These are phyloP conservation scores for Oscheius sp. DNA, from an alignment of 2,888 invertebrate genomes.

Conservation along the genomic window DNA sequence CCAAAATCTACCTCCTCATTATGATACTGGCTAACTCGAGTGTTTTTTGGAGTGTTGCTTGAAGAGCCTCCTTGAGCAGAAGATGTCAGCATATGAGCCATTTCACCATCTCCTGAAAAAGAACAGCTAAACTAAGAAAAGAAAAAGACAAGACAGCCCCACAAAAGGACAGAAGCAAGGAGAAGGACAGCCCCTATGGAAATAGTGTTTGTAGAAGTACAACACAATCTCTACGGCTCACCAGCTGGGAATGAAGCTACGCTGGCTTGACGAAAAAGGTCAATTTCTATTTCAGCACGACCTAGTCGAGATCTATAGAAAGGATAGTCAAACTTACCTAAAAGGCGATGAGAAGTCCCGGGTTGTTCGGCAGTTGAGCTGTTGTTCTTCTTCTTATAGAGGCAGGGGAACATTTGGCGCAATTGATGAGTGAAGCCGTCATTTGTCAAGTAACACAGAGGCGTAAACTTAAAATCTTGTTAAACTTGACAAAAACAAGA, in stretches of 20 bases:
- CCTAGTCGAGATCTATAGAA: background rate
- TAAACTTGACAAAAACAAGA: background rate
- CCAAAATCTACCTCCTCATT: background rate
- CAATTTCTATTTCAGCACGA: background rate
- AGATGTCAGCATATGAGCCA: background rate
- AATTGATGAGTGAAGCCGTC: slow-evolving; percentile 28
- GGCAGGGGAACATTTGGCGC: slow-evolving; percentile 13
- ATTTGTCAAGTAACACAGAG: slow-evolving; percentile 29
- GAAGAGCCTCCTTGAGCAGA: background rate
- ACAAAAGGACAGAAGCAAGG: no score
- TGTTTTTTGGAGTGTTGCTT: background rate
- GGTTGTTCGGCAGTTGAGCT: background rate
- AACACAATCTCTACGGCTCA: background rate
- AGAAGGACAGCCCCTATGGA: background rate
- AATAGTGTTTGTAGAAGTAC: background rate
- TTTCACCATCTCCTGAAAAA: background rate
- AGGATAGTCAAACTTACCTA: background rate
- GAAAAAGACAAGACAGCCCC: background rate
- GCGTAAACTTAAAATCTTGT: slow-evolving; percentile 17
- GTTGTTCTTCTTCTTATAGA: slow-evolving; percentile 10
- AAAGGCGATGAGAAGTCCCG: slow-evolving; percentile 6
- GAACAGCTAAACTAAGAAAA: background rate
- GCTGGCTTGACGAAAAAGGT: background rate
- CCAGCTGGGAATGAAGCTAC: background rate
- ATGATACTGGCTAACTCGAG: background rate